Percentiles rank a stretch among this genome's conserved stretches.
Conservation (phyloP, 2,113 vertebrate species). For the Mesocricetus auratus region DNA sequence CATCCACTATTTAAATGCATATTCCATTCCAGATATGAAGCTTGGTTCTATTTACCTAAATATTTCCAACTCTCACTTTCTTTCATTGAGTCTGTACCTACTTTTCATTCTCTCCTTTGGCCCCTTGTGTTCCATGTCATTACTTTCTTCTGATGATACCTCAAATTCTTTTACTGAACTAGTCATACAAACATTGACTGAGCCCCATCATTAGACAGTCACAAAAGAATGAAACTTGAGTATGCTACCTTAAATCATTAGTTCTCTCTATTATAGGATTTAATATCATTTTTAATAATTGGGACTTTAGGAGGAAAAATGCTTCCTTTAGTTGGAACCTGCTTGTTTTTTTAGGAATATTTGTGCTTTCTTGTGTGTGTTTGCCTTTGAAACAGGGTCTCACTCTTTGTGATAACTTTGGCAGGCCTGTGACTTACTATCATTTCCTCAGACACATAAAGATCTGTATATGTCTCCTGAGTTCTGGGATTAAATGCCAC, state of each 20-base stretch:
- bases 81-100: not conserved
- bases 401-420: not conserved
- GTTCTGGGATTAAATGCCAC: not conserved
- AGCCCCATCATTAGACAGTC: not conserved
- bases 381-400: not conserved
- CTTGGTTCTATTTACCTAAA: not conserved
- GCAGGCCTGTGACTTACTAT: not conserved
- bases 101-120: not conserved
- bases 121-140: not conserved
- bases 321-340: not conserved
- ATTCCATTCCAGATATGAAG: not conserved
- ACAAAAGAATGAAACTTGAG: not conserved
- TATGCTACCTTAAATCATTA: not conserved
- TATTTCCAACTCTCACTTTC: not conserved
- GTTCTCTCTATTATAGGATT: not conserved
- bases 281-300: not conserved
- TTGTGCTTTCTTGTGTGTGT: not conserved
- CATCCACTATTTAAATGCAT: not conserved
- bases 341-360: no score
- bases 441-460: not conserved
- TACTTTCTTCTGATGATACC: not conserved
- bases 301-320: not conserved
- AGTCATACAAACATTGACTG: not conserved
- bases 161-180: not conserved
- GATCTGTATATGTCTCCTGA: not conserved